Base-by-base conservation (phyloP, 2,888 invertebrate genomes). In the Leucophenga maculata region DNA sequence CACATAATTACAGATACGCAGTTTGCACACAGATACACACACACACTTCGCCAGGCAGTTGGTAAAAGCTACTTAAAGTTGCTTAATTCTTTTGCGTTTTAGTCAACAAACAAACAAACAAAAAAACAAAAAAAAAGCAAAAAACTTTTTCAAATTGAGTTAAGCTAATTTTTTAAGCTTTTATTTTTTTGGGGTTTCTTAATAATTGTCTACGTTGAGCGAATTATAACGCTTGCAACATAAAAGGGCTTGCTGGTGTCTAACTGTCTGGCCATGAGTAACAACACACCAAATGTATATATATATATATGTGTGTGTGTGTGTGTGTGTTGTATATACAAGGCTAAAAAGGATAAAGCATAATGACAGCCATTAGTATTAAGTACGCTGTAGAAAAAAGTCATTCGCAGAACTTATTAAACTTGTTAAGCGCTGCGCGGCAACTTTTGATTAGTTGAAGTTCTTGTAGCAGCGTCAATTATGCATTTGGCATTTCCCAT, bases 321-420 rank as follows among this genome's bases (percentile, higher is more conserved):
- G n/a, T 50, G 14, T 50, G 20, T 20, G 9, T 13, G 55, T 13
- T 13, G 55, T 9, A 55, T 59, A 59, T 18, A 39, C 44, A 62
- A 62, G 20, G 44, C 20, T n/a, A n/a, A n/a, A 80, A 75, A 76
- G 79, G 80, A 80, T 80, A 80, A 80, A 78, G 82, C 82, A 82
- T 82, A 82, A 80, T 82, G 82, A 77, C 78, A 77, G 79, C 82
- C 81, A 80, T 82, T 82, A 80, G 79, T 79, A 79, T 80, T 79
- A 81, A 82, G 81, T 79, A 79, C 74, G 77, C 79, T 80, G 75
- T 78, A 76, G 80, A 1, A 64, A 46, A 64, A 64, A 64, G 62
- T 60, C 44, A 44, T 60, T 60, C 60, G 46, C 48, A 48, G 62
- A 64, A 64, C 62, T 64, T 48, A 64, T 64, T 64, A 64, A 64